Evolutionary conservation across 2,797 vertebrate genomes (phyloP).

Genomic region (Fringilla coelebs): DNA sequence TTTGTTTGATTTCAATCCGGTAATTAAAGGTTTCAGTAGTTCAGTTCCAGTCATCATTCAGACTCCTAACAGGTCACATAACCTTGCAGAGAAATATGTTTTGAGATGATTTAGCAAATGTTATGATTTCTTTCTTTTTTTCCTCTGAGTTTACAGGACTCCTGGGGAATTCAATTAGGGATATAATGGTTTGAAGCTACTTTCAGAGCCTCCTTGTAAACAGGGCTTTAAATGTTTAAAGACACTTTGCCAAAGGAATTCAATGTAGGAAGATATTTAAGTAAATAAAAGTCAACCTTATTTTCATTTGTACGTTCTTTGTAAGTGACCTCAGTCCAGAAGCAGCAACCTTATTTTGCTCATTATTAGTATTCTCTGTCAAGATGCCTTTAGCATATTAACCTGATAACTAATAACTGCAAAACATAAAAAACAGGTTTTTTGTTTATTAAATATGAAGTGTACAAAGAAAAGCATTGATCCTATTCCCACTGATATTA

Average conservation of each 20-base stretch:
- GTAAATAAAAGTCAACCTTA: slow-evolving; percentile 82
- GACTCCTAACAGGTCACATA: slow-evolving; percentile 70
- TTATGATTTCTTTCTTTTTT: slow-evolving; percentile 80
- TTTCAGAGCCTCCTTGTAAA: slow-evolving; percentile 80
- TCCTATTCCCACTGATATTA: background rate
- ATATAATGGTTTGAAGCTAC: slow-evolving; percentile 82
- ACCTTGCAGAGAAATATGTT: slow-evolving; percentile 78
- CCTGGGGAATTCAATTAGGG: slow-evolving; percentile 83
- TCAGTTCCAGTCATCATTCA: slow-evolving; percentile 67
- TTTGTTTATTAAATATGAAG: slow-evolving; percentile 47
- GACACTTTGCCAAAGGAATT: slow-evolving; percentile 78
- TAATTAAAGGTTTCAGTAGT: slow-evolving; percentile 69
- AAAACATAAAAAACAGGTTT: slow-evolving; percentile 48
- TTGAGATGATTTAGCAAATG: slow-evolving; percentile 78
- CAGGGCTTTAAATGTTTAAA: slow-evolving; percentile 82
- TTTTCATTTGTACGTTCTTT: slow-evolving; percentile 79
- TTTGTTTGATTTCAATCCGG: slow-evolving; percentile 66
- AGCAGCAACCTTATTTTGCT: slow-evolving; percentile 75
- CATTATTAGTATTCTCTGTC: slow-evolving; percentile 73
- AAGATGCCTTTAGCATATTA: slow-evolving; percentile 73
- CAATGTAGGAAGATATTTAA: slow-evolving; percentile 79
- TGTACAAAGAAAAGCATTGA: slow-evolving; percentile 43
- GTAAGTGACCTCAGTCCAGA: slow-evolving; percentile 76
- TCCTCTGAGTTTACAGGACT: slow-evolving; percentile 78
- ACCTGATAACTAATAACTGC: slow-evolving; percentile 71